These are phyloP conservation scores for Charina bottae DNA, from an alignment of 2,113 vertebrate genomes.

Conservation along the genomic window DNA sequence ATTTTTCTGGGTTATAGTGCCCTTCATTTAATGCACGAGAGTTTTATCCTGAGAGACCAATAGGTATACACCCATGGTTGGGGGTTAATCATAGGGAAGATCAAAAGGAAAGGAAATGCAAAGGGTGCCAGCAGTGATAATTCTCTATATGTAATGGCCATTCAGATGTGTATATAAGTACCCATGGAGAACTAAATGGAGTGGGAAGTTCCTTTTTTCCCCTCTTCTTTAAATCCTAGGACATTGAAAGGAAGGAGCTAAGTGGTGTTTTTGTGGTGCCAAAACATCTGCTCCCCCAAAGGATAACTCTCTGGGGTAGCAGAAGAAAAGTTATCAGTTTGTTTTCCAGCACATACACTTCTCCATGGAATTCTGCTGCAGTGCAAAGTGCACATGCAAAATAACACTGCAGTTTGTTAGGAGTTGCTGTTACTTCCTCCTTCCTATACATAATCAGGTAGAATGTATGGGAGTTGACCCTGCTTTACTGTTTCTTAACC, in stretches of 20 bases:
- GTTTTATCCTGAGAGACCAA: background rate
- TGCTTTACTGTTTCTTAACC: background rate
- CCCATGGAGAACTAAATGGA: background rate
- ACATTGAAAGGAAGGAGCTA: background rate
- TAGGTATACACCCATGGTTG: background rate
- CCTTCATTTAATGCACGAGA: background rate
- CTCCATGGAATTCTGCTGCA: background rate
- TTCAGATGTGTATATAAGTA: background rate
- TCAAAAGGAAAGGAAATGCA: background rate
- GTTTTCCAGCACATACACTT: background rate
- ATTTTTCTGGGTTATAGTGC: background rate
- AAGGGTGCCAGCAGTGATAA: background rate
- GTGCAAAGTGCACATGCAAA: background rate
- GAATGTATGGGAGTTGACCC: too few relatives aligned
- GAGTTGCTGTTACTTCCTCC: background rate
- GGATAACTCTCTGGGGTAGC: background rate
- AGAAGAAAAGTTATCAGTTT: background rate
- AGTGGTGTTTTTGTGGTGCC: background rate
- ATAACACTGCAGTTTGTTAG: background rate
- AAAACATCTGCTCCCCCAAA: background rate
- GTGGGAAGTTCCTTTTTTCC: background rate
- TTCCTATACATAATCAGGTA: background rate
- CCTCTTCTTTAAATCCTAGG: background rate
- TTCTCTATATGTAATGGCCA: background rate
- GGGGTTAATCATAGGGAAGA: background rate